Evolutionary conservation across 2,113 vertebrate species (phyloP).

Genomic region (Labeo rohita): DNA sequence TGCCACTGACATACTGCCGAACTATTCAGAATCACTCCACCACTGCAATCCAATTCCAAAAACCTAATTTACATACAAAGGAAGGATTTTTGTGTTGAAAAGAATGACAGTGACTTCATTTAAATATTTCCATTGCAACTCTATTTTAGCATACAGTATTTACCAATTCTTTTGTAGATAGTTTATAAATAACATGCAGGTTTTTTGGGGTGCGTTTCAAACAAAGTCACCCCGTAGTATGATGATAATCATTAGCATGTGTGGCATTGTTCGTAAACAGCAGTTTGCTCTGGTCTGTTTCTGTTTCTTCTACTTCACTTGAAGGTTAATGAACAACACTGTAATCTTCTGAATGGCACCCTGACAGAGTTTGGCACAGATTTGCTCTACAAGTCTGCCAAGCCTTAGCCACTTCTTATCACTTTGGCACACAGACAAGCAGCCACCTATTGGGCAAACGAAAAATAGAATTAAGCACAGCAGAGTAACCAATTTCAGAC

Average conservation of each 20-base stretch:
- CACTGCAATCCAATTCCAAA: not conserved
- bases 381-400: slow-evolving; percentile 1
- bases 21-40: not conserved
- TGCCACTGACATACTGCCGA: not conserved
- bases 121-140: not conserved
- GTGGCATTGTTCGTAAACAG: not conserved
- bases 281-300: not conserved
- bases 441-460: not conserved
- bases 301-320: slow-evolving; percentile 2
- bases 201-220: not conserved
- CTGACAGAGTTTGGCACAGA: slow-evolving; percentile 33
- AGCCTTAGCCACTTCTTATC: slow-evolving; percentile 30
- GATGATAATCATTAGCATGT: not conserved
- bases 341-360: slow-evolving; percentile 21
- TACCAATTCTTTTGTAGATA: not conserved
- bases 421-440: slow-evolving; percentile 20
- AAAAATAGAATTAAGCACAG: slow-evolving; percentile 32
- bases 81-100: not conserved
- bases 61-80: not conserved
- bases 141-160: not conserved
- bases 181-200: not conserved
- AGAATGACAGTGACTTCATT: not conserved
- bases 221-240: not conserved
- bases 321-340: slow-evolving; percentile 36
- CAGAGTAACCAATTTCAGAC: slow-evolving; percentile 17